Percentiles rank a stretch among this genome's conserved stretches.
These are phyloP conservation scores for Hylyphantes graminicola DNA, from an alignment of 1,140 invertebrate species.

Conservation along the genomic window DNA sequence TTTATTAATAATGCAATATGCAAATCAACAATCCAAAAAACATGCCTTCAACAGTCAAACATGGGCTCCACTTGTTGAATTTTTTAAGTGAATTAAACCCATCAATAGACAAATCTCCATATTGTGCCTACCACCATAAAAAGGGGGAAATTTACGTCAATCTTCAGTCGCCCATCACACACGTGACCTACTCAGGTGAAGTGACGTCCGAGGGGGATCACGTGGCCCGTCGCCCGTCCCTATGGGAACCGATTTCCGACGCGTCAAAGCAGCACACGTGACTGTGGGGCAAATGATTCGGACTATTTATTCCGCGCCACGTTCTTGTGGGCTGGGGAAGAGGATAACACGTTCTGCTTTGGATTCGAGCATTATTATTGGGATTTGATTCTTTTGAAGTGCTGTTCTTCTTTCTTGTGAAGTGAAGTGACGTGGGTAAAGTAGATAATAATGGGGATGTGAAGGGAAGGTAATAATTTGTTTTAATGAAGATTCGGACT, in stretches of 20 bases:
- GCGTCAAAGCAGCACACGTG: conserved; percentile 5
- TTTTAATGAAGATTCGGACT: too few species aligned
- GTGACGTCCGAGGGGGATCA: conserved; percentile 23
- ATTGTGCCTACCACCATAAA: neutral
- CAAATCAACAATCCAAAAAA: too few species aligned
- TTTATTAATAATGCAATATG: too few species aligned
- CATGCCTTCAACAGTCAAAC: too few species aligned
- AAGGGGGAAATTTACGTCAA: neutral
- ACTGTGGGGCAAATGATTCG: neutral
- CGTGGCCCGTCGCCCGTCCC: conserved; percentile 11
- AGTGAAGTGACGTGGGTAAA: too few species aligned
- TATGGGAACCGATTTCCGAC: conserved; percentile 19
- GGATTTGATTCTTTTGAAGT: conserved; percentile 6
- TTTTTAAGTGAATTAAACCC: too few species aligned
- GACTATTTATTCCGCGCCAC: conserved; percentile 35
- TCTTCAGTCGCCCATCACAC: conserved; percentile 1
- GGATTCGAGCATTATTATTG: conserved; percentile 21
- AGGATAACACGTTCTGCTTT: neutral
- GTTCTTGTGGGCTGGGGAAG: conserved; percentile 6
- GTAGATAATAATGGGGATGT: too few species aligned
- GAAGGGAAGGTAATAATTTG: too few species aligned
- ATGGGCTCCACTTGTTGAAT: too few species aligned
- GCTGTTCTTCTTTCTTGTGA: too few species aligned
- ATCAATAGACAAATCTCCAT: too few species aligned
- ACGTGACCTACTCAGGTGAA: conserved; percentile 31